Evolutionary conservation across 2,888 invertebrate species (phyloP).

Genomic region (Conus canariensis): DNA sequence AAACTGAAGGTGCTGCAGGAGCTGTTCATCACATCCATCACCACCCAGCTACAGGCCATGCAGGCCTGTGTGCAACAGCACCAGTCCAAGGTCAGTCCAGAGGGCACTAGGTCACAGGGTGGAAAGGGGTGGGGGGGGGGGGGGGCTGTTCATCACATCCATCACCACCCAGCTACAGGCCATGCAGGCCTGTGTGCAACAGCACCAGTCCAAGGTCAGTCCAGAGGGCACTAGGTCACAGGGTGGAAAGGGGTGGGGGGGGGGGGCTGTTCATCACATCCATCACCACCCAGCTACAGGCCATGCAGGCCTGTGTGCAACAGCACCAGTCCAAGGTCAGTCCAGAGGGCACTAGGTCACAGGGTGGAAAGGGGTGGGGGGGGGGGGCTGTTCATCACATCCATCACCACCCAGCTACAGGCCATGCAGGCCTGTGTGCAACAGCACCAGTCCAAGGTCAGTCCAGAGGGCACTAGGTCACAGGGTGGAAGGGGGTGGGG

Average conservation of each 20-base stretch:
- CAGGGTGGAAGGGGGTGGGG: too few relatives aligned
- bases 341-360: background rate
- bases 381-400: slow-evolving; percentile 53
- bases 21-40: slow-evolving; percentile 57
- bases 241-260: too few relatives aligned
- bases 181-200: slow-evolving; percentile 59
- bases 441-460: slow-evolving; percentile 34
- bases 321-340: slow-evolving; percentile 35
- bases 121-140: too few relatives aligned
- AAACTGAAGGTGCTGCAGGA: slow-evolving; percentile 51
- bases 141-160: slow-evolving; percentile 44
- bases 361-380: too few relatives aligned
- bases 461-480: background rate
- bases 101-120: background rate
- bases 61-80: slow-evolving; percentile 54
- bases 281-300: slow-evolving; percentile 61
- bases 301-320: slow-evolving; percentile 60
- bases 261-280: slow-evolving; percentile 55
- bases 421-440: slow-evolving; percentile 61
- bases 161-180: slow-evolving; percentile 62
- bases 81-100: slow-evolving; percentile 32
- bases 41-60: slow-evolving; percentile 63
- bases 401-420: slow-evolving; percentile 62
- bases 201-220: slow-evolving; percentile 35
- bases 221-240: background rate